Conservation (phyloP, 2,113 vertebrate species). For the Leiothrix lutea region DNA sequence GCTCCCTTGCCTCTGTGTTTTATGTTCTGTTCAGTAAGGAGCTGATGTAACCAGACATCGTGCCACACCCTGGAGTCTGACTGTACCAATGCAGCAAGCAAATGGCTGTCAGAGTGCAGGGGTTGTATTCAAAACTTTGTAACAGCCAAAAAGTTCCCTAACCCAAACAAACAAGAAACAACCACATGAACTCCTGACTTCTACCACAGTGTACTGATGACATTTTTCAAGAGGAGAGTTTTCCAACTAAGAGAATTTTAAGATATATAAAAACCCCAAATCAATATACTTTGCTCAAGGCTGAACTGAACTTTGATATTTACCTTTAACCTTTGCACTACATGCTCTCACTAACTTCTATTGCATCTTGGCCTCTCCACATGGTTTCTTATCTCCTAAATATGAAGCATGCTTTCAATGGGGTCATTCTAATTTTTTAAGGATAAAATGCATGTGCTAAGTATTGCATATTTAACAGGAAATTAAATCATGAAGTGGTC, state of each 20-base stretch:
- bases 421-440: background rate
- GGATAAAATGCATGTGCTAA: background rate
- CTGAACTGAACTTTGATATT: background rate
- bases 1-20: background rate
- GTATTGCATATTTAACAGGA: background rate
- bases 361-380: background rate
- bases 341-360: background rate
- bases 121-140: background rate
- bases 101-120: background rate
- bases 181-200: background rate
- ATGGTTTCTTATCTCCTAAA: background rate
- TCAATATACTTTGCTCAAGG: background rate
- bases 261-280: background rate
- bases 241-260: background rate
- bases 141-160: background rate
- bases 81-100: background rate
- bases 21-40: background rate
- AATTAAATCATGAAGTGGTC: background rate
- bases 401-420: background rate
- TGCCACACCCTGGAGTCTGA: background rate
- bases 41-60: background rate
- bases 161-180: background rate
- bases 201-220: background rate
- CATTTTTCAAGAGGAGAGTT: background rate
- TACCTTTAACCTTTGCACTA: background rate